Conservation (phyloP, 2,113 vertebrate species). For the Sporophila hypoxantha region DNA sequence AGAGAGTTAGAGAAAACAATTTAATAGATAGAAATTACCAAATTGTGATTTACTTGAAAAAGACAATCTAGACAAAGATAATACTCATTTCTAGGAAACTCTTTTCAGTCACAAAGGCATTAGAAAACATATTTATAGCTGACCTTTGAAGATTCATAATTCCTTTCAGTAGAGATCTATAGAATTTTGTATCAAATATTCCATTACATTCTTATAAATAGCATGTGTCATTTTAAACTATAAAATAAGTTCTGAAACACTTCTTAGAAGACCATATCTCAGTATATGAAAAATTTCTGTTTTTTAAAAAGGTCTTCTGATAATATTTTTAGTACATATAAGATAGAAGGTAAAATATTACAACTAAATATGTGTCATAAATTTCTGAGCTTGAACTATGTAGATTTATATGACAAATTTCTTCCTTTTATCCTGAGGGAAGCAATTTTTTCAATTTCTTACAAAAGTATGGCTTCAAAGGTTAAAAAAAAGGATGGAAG, state of each 20-base stretch:
- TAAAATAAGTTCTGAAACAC: background rate
- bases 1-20: background rate
- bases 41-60: background rate
- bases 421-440: background rate
- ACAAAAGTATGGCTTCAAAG: background rate
- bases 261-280: background rate
- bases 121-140: slow-evolving; percentile 66
- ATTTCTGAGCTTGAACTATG: background rate
- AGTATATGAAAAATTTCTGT: background rate
- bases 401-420: background rate
- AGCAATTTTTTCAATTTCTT: background rate
- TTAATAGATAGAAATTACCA: background rate
- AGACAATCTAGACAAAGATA: slow-evolving; percentile 34
- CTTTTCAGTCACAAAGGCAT: slow-evolving; percentile 34
- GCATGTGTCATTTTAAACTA: background rate
- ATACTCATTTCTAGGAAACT: slow-evolving; percentile 44
- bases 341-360: background rate
- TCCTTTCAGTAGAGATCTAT: slow-evolving; percentile 24
- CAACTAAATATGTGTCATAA: background rate
- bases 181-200: slow-evolving; percentile 37
- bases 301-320: background rate
- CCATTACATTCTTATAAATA: background rate
- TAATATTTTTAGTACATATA: background rate
- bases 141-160: slow-evolving; percentile 67
- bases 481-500: background rate